Conservation (phyloP, 2,888 invertebrate species). For the Drosophila barbarae region DNA sequence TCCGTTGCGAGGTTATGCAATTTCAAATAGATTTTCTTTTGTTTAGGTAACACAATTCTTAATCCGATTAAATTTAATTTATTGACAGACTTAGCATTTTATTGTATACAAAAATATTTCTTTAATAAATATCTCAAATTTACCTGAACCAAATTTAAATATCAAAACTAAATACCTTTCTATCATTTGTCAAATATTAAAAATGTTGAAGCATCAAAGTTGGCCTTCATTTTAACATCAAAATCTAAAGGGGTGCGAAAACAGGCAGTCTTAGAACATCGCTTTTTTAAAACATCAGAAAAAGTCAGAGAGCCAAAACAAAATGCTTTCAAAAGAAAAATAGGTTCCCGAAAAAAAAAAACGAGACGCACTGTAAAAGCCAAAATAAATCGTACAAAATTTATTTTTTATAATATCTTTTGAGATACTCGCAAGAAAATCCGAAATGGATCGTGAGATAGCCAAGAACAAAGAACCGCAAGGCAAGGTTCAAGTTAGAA, state of each 20-base stretch:
- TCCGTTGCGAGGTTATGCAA: neutral
- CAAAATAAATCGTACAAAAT: constrained; percentile 9
- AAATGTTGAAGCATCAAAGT: neutral
- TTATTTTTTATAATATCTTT: constrained; percentile 3
- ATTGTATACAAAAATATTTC: no score
- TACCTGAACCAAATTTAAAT: no score
- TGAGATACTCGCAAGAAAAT: neutral
- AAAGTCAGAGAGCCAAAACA: neutral
- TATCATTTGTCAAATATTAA: neutral
- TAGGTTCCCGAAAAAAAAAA: constrained; percentile 1
- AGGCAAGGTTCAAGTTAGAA: constrained; percentile 2
- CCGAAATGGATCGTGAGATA: constrained; percentile 1
- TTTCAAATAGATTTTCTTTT: neutral
- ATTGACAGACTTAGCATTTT: neutral
- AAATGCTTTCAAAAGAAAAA: constrained; percentile 25
- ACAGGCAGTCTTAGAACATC: constrained; percentile 2
- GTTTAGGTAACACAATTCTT: neutral
- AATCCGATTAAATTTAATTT: neutral
- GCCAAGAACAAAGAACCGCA: neutral
- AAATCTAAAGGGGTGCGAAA: neutral
- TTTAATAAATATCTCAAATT: no score
- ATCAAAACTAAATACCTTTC: no score
- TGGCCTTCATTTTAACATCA: neutral
- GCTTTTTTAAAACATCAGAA: neutral
- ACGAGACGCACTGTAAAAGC: constrained; percentile 6